These are phyloP conservation scores for Pavo muticus DNA, from an alignment of 2,113 vertebrate genomes.

Conservation along the genomic window DNA sequence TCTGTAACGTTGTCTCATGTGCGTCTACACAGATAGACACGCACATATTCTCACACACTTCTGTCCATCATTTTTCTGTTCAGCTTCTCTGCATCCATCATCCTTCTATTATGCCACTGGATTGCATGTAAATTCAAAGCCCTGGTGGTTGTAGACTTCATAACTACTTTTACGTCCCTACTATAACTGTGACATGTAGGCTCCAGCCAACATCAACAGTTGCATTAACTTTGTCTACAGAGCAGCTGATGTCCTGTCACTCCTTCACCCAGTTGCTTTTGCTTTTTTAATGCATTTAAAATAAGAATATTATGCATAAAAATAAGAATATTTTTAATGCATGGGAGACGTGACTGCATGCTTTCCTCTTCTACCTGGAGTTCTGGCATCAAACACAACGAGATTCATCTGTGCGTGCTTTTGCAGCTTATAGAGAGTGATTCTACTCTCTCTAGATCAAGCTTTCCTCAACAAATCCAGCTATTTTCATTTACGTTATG, in stretches of 20 bases:
- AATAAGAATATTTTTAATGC: not conserved
- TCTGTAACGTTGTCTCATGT: fast-evolving
- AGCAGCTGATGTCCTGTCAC: not conserved
- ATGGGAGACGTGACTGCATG: not conserved
- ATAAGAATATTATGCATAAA: no score
- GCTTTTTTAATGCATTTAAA: no score
- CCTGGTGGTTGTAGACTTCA: fast-evolving
- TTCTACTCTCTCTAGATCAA: not conserved
- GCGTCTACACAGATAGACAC: not conserved
- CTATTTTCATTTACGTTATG: not conserved
- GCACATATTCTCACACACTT: fast-evolving
- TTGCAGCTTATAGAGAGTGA: not conserved
- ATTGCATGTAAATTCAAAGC: not conserved
- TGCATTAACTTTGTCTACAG: not conserved
- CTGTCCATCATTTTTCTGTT: not conserved
- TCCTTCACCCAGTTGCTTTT: not conserved
- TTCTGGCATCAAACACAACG: not conserved
- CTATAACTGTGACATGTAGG: not conserved
- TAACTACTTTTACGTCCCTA: not conserved
- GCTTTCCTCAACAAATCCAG: not conserved
- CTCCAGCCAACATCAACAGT: not conserved
- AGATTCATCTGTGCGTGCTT: not conserved
- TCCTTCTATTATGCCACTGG: fast-evolving
- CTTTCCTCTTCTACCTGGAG: not conserved
- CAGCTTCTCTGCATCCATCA: not conserved